phyloP scores from a whole-genome alignment of 2,888 invertebrate genomes.

The Pharmacophagus antenor region DNA sequence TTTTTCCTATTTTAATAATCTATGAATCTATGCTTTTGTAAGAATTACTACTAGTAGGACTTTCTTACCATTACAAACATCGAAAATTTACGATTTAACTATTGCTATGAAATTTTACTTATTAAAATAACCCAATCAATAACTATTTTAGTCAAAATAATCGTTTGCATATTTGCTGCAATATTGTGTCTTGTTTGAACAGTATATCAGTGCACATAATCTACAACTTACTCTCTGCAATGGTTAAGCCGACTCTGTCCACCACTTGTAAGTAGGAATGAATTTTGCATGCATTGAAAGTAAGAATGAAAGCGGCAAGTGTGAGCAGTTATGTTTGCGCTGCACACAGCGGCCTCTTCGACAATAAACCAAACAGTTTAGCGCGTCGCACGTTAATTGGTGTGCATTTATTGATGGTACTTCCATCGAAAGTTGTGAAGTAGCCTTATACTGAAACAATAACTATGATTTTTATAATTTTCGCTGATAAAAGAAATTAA shows the following conservation, averaged over 20 bases:
- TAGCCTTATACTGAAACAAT: conserved; percentile 1
- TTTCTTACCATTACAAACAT: too few species aligned
- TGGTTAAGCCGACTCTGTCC: not conserved
- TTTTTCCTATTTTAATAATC: too few species aligned
- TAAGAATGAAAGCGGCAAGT: conserved; percentile 19
- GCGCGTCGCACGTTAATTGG: conserved; percentile 16
- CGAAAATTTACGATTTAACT: too few species aligned
- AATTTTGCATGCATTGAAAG: conserved; percentile 16
- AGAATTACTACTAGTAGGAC: too few species aligned
- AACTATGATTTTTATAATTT: not conserved
- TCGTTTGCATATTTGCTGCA: not conserved
- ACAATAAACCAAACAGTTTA: conserved; percentile 6
- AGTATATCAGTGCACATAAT: not conserved
- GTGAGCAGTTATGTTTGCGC: conserved; percentile 10
- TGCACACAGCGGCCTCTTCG: conserved; percentile 11
- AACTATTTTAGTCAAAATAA: too few species aligned
- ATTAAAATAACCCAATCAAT: too few species aligned
- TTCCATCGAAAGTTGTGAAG: conserved; percentile 5
- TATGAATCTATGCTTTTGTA: too few species aligned
- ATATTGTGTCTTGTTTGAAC: not conserved
- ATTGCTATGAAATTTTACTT: too few species aligned
- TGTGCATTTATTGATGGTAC: conserved; percentile 15
- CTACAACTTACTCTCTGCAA: not conserved
- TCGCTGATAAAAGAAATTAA: too few species aligned
- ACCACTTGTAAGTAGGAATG: not conserved